These are phyloP conservation scores for human (Homo sapiens) DNA, from an alignment of 2,113 vertebrate genomes.

Conservation along the genomic window DNA sequence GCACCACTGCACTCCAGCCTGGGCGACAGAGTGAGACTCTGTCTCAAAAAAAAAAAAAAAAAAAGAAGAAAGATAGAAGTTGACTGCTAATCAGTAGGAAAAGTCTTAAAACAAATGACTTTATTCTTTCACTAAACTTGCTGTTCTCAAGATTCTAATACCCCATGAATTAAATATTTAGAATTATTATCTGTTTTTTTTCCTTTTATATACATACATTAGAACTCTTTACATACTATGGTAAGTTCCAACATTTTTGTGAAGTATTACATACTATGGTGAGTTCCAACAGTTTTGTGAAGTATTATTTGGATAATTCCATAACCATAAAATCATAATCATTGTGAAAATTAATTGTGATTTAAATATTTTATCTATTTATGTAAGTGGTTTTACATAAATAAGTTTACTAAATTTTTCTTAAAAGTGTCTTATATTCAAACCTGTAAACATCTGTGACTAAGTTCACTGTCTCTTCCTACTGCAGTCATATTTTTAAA, in stretches of 20 bases:
- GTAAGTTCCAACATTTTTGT: neutral
- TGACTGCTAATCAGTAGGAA: neutral
- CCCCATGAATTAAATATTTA: conserved; percentile 1
- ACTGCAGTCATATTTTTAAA: neutral
- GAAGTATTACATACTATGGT: neutral
- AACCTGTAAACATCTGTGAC: neutral
- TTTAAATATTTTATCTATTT: conserved; percentile 19
- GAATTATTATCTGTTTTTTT: conserved; percentile 17
- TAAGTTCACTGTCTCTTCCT: neutral
- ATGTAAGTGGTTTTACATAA: neutral
- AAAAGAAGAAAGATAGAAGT: neutral
- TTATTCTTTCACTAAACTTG: neutral
- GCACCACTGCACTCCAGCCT: too few relatives aligned
- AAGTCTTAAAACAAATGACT: neutral
- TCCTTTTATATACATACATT: neutral
- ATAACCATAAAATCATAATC: neutral
- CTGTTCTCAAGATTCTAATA: neutral
- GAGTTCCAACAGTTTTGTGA: conserved; percentile 23
- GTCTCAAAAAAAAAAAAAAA: too few relatives aligned
- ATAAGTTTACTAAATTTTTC: conserved; percentile 12
- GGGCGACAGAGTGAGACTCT: too few relatives aligned
- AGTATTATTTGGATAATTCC: conserved; percentile 21
- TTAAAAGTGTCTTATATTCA: conserved; percentile 5
- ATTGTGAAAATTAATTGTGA: neutral
- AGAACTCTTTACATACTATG: neutral